Percentiles rank a stretch among this genome's conserved stretches.
phyloP scores from a whole-genome alignment of 2,888 invertebrate genomes.

The Invenusta paracnida region DNA sequence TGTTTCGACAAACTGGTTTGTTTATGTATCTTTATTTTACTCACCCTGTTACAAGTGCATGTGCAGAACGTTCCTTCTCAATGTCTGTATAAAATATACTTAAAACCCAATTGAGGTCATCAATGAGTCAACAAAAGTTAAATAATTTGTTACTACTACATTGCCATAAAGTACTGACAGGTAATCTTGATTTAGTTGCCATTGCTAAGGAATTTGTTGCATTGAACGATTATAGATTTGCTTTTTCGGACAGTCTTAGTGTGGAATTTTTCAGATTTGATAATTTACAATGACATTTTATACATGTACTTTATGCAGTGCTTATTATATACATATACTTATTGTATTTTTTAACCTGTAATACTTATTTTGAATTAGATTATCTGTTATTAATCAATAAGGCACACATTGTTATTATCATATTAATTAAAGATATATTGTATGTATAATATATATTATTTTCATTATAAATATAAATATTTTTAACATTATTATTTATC shows the following conservation, averaged over 20 bases:
- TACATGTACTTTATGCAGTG: slow-evolving; percentile 12
- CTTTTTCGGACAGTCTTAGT: neutral
- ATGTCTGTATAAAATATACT: neutral
- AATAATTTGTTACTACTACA: slow-evolving; percentile 21
- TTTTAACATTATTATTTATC: neutral
- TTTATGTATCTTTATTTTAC: slow-evolving; percentile 13
- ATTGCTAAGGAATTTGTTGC: slow-evolving; percentile 13
- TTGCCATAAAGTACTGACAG: slow-evolving; percentile 9
- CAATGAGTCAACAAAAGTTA: slow-evolving; percentile 26
- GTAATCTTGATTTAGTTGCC: slow-evolving; percentile 5
- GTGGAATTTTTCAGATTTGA: slow-evolving; percentile 6
- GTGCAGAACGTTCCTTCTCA: neutral
- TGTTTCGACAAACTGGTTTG: neutral
- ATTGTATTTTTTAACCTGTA: neutral
- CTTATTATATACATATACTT: neutral
- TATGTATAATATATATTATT: slow-evolving; percentile 1
- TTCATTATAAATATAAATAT: neutral
- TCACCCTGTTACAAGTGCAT: slow-evolving; percentile 15
- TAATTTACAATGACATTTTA: slow-evolving; percentile 10
- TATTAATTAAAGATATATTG: neutral
- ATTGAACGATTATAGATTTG: slow-evolving; percentile 12
- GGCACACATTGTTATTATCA: neutral
- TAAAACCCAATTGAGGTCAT: neutral
- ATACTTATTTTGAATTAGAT: slow-evolving; percentile 11
- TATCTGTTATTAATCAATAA: slow-evolving; percentile 15